These are phyloP conservation scores for Metacarcinus magister DNA, from an alignment of 2,888 invertebrate species.

Conservation along the genomic window DNA sequence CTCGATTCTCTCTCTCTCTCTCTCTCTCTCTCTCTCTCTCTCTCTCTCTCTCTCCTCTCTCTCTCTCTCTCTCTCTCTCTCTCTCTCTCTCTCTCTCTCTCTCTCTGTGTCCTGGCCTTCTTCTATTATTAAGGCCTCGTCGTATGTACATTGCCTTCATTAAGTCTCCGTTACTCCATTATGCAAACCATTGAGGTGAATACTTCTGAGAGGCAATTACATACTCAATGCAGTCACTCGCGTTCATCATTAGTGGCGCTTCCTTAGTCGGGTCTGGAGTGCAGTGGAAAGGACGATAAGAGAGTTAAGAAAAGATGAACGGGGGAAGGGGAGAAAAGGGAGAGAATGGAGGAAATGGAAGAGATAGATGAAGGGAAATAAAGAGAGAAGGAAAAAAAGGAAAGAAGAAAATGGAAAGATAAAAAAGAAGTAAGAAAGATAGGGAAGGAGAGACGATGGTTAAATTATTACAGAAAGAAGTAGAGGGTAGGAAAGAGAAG, in stretches of 20 bases:
- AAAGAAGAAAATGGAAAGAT: not conserved
- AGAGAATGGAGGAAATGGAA: too few relatives aligned
- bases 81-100: not conserved
- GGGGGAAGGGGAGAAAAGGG: too few relatives aligned
- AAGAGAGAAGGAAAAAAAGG: too few relatives aligned
- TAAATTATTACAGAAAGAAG: not conserved
- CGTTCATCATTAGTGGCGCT: not conserved
- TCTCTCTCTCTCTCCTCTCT: not conserved
- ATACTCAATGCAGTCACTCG: not conserved
- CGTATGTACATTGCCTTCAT: not conserved
- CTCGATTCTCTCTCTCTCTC: too few relatives aligned
- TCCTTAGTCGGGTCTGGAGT: not conserved
- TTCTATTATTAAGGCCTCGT: not conserved
- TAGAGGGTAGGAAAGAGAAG: not conserved
- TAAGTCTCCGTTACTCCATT: not conserved
- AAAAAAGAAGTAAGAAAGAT: not conserved
- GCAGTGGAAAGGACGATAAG: not conserved
- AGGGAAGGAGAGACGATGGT: not conserved
- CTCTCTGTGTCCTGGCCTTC: not conserved
- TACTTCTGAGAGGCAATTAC: not conserved
- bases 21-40: not conserved
- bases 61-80: not conserved
- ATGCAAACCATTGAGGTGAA: not conserved
- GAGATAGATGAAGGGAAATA: too few relatives aligned
- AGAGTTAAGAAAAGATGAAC: too few relatives aligned